Evolutionary conservation across 2,888 invertebrate genomes (phyloP).

Genomic region (Nemoura dubitans): DNA sequence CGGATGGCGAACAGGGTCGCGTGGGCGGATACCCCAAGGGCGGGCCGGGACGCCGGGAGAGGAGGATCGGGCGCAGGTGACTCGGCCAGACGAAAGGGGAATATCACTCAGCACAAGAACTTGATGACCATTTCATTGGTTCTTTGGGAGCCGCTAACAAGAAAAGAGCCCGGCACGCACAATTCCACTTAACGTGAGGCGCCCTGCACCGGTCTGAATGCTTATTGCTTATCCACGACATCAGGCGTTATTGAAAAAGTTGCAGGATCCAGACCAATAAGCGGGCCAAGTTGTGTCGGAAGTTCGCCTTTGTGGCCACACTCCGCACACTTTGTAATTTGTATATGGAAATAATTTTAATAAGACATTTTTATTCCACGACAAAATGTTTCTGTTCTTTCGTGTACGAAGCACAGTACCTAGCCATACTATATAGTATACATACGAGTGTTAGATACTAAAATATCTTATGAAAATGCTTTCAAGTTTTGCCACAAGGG

Average conservation of each 20-base stretch:
- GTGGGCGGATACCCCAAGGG: not conserved
- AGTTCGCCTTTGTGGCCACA: not conserved
- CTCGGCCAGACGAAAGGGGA: not conserved
- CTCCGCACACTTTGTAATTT: not conserved
- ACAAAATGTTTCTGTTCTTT: not conserved
- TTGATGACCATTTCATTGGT: conserved; percentile 41
- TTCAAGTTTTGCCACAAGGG: not conserved
- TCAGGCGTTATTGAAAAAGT: conserved; percentile 41
- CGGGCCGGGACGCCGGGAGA: not conserved
- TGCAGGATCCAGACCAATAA: not conserved
- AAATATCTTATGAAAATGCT: not conserved
- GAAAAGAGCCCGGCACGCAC: conserved; percentile 35
- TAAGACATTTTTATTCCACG: not conserved
- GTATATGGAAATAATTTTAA: not conserved
- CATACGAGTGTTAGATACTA: not conserved
- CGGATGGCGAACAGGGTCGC: not conserved
- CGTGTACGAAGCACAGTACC: not conserved
- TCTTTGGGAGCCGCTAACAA: conserved; percentile 35
- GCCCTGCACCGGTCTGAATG: conserved; percentile 7
- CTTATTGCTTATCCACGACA: conserved; percentile 24
- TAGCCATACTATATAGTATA: not conserved
- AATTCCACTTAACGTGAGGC: conserved; percentile 24
- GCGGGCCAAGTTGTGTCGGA: not conserved
- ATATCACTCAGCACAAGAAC: conserved; percentile 19
- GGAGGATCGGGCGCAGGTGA: conserved; percentile 14